phyloP scores from a whole-genome alignment of 1,140 invertebrate species.

The Drosophila nasuta region DNA sequence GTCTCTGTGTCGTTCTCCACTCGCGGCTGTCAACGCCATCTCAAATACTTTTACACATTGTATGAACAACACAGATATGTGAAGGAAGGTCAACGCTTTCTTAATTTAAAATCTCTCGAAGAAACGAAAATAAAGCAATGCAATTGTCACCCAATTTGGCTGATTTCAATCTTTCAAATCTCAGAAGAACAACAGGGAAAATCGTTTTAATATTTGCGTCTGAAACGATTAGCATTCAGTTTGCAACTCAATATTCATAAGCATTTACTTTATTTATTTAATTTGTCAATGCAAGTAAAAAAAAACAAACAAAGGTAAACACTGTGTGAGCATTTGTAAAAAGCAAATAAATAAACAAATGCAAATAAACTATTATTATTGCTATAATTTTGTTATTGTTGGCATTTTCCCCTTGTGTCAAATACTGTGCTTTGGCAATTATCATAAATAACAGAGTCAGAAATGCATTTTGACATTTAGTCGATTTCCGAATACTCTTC shows the following conservation, averaged over 20 bases:
- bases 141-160: slow-evolving; percentile 37
- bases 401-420: neutral
- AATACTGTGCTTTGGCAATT: neutral
- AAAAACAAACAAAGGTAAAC: slow-evolving; percentile 19
- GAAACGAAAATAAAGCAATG: slow-evolving; percentile 2
- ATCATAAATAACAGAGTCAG: slow-evolving; percentile 3
- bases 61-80: slow-evolving; percentile 1
- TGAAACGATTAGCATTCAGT: no score
- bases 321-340: slow-evolving; percentile 31
- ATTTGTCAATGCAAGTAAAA: slow-evolving; percentile 11
- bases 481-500: neutral
- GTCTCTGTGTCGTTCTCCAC: neutral
- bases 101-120: slow-evolving; percentile 13
- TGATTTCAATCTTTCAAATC: slow-evolving; percentile 16
- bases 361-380: slow-evolving; percentile 11
- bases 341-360: slow-evolving; percentile 24
- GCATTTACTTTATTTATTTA: slow-evolving; percentile 15
- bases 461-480: neutral
- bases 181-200: neutral
- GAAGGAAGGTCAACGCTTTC: slow-evolving; percentile 44
- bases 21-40: slow-evolving; percentile 27
- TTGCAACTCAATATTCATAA: neutral
- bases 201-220: neutral
- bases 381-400: slow-evolving; percentile 7
- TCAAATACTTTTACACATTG: neutral